phyloP scores from a whole-genome alignment of 2,888 invertebrate species.

The Pimpla rufipes region DNA sequence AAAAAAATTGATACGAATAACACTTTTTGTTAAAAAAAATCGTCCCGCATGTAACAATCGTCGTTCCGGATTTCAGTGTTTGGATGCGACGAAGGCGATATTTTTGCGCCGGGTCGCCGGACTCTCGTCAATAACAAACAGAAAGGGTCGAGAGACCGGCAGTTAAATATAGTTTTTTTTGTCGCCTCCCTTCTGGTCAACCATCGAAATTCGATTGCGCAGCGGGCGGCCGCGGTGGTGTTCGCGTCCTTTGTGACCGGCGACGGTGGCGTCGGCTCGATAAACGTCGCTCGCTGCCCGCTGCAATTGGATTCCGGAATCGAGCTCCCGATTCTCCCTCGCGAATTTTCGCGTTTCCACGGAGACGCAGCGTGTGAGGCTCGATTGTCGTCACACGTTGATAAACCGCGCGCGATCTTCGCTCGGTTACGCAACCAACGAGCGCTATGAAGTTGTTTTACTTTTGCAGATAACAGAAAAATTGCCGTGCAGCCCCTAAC shows the following conservation, averaged over 20 bases:
- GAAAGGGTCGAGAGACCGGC: background rate
- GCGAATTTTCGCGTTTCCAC: slow-evolving; percentile 42
- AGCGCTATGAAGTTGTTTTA: slow-evolving; percentile 36
- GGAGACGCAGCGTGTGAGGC: too few species aligned
- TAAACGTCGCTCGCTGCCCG: slow-evolving; percentile 70
- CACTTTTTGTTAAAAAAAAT: too few species aligned
- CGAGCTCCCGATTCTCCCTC: background rate
- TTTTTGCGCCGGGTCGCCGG: background rate
- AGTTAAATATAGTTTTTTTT: background rate
- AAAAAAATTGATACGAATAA: background rate
- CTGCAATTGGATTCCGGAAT: slow-evolving; percentile 72
- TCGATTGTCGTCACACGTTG: too few species aligned
- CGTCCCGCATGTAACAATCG: background rate
- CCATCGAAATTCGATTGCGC: background rate
- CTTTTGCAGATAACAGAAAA: slow-evolving; percentile 49
- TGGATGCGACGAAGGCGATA: background rate
- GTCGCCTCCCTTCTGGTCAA: background rate
- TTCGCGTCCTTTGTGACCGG: slow-evolving; percentile 3
- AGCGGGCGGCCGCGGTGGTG: background rate
- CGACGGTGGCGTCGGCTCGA: slow-evolving; percentile 66
- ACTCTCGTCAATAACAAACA: background rate
- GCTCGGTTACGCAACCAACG: background rate
- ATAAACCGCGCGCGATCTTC: too few species aligned
- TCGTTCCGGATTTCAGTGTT: background rate
- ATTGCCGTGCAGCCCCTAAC: slow-evolving; percentile 17